Evolutionary conservation across 2,888 invertebrate species (phyloP).

Genomic region (Ennomos fuscantarius): DNA sequence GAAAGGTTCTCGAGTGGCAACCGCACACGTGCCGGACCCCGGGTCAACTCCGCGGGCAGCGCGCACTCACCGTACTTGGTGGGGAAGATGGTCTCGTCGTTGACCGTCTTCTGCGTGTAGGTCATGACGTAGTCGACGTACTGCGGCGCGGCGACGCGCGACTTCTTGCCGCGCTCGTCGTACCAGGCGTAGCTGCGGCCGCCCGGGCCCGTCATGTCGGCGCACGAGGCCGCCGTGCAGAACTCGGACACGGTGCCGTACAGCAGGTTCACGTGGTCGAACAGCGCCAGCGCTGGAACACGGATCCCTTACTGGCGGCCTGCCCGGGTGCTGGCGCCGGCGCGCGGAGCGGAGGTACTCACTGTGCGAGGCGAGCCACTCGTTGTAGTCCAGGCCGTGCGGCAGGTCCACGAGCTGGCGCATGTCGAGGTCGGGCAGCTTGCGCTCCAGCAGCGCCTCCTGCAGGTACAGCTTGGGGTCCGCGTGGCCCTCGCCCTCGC

Average conservation of each 20-base stretch:
- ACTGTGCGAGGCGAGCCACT: slow-evolving; percentile 99
- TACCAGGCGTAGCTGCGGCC: slow-evolving; percentile 99
- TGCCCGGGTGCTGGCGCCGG: too few species aligned
- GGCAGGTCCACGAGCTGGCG: slow-evolving; percentile 97
- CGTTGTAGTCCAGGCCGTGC: slow-evolving; percentile 98
- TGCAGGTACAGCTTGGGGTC: slow-evolving; percentile 98
- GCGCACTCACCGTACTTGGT: slow-evolving; percentile 96
- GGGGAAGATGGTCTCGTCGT: slow-evolving; percentile 98
- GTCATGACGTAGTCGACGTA: slow-evolving; percentile 99
- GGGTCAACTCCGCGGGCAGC: neutral
- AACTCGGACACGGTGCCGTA: slow-evolving; percentile 99
- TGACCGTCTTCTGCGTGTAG: slow-evolving; percentile 98
- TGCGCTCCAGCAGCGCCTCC: slow-evolving; percentile 96
- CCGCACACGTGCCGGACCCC: neutral
- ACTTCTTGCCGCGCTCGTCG: slow-evolving; percentile 99
- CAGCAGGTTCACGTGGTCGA: slow-evolving; percentile 99
- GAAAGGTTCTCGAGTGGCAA: too few species aligned
- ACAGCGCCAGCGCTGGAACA: slow-evolving; percentile 95
- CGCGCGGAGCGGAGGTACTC: too few species aligned
- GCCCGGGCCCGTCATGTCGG: slow-evolving; percentile 98
- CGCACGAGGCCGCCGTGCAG: slow-evolving; percentile 97
- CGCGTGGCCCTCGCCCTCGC: slow-evolving; percentile 89
- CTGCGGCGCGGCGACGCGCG: slow-evolving; percentile 98
- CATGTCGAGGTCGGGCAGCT: slow-evolving; percentile 97
- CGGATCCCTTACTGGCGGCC: slow-evolving; percentile 12